Evolutionary conservation across 1,140 invertebrate species (phyloP).

Genomic region (Dendrolimus punctatus): DNA sequence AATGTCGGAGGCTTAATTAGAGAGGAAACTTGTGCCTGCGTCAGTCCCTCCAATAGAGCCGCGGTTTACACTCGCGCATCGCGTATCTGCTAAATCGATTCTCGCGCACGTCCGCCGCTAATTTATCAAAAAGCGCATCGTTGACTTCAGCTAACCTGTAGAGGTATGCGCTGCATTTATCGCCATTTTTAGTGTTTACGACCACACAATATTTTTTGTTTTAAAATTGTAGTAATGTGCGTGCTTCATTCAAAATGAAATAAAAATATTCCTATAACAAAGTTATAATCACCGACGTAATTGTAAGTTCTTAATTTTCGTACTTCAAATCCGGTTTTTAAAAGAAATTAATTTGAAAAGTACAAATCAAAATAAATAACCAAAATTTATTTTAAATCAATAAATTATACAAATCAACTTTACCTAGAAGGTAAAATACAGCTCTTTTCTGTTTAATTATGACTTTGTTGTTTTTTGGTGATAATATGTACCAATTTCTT

Average conservation of each 20-base stretch:
- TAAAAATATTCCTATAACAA: no score
- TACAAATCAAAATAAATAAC: no score
- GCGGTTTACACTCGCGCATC: slow-evolving; percentile 42
- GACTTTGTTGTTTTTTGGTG: no score
- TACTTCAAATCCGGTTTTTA: no score
- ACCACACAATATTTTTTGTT: neutral
- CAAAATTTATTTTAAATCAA: no score
- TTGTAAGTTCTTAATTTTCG: no score
- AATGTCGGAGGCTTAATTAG: slow-evolving; percentile 69
- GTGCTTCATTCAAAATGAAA: neutral
- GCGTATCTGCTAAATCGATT: slow-evolving; percentile 18
- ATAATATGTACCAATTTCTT: no score
- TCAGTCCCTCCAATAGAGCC: slow-evolving; percentile 55
- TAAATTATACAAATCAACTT: no score
- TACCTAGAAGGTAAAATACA: no score
- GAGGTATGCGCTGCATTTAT: slow-evolving; percentile 29
- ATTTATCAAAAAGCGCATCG: slow-evolving; percentile 22
- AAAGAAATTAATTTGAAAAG: no score
- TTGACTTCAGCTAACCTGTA: slow-evolving; percentile 12
- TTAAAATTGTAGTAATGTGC: neutral
- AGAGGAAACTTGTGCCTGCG: slow-evolving; percentile 57
- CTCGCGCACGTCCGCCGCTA: slow-evolving; percentile 24
- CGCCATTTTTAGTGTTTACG: neutral
- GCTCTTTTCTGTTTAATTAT: no score
- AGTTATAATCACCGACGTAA: no score